Percentiles rank a stretch among this genome's conserved stretches.
These are phyloP conservation scores for Probaryconus sp. DNA, from an alignment of 1,140 invertebrate genomes.

Conservation along the genomic window DNA sequence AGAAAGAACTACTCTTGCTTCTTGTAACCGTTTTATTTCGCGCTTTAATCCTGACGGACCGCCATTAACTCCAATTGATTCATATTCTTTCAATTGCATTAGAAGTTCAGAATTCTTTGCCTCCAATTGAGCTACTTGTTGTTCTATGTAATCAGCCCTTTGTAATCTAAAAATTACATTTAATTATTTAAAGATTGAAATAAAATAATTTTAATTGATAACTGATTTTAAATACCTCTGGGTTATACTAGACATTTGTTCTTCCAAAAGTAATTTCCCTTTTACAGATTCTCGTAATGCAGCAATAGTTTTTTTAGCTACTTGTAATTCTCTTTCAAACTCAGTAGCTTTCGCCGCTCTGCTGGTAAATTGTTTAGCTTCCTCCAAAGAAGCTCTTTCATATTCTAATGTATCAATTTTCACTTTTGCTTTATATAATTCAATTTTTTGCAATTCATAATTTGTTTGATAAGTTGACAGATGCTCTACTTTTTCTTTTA, in stretches of 20 bases:
- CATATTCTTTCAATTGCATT: conserved; percentile 69
- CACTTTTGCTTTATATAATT: conserved; percentile 69
- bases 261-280: conserved; percentile 75
- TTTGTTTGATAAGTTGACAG: conserved; percentile 60
- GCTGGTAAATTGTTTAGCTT: conserved; percentile 64
- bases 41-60: conserved; percentile 67
- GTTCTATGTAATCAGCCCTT: conserved; percentile 71
- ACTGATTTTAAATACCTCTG: conserved; percentile 56
- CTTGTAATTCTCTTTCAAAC: conserved; percentile 69
- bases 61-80: conserved; percentile 70
- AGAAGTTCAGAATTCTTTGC: conserved; percentile 64
- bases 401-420: conserved; percentile 70
- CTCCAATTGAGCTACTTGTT: conserved; percentile 67
- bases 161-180: conserved; percentile 63
- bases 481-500: conserved; percentile 69
- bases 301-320: conserved; percentile 65
- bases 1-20: conserved; percentile 68
- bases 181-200: conserved; percentile 3
- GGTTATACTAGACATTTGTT: conserved; percentile 71
- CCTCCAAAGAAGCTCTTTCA: conserved; percentile 69
- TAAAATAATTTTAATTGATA: too few relatives aligned
- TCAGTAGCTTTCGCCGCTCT: conserved; percentile 69
- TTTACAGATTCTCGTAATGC: conserved; percentile 70
- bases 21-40: conserved; percentile 74
- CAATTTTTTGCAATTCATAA: conserved; percentile 67